phyloP scores from a whole-genome alignment of 1,140 invertebrate species.

The Vanessa tameamea region DNA sequence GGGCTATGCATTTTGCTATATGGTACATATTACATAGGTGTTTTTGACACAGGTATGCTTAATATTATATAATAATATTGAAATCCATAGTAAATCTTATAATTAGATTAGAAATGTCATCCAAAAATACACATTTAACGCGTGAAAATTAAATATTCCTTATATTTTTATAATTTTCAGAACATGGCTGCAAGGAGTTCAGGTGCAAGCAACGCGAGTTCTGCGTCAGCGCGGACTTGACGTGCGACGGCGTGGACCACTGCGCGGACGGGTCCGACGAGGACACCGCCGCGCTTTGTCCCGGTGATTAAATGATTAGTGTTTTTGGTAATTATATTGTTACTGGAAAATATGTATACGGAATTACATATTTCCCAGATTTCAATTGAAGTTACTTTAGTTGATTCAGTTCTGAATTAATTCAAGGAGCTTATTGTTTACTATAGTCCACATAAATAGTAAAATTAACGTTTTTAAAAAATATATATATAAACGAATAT shows the following conservation, averaged over 20 bases:
- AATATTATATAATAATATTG: too few species aligned
- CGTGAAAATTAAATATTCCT: too few species aligned
- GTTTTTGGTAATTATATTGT: conserved; percentile 1
- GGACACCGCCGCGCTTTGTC: conserved; percentile 88
- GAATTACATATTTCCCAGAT: not conserved
- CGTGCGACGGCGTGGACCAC: conserved; percentile 95
- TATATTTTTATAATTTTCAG: conserved; percentile 80
- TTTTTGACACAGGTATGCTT: too few species aligned
- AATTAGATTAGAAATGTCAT: too few species aligned
- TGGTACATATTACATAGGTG: too few species aligned
- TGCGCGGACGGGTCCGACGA: conserved; percentile 96
- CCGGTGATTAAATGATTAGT: conserved; percentile 81
- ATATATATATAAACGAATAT: too few species aligned
- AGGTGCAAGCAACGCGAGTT: conserved; percentile 91
- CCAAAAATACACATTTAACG: too few species aligned
- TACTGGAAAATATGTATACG: not conserved
- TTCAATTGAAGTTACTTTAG: not conserved
- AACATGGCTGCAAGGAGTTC: conserved; percentile 93
- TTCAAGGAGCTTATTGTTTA: too few species aligned
- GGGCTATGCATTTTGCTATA: too few species aligned
- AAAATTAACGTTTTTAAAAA: too few species aligned
- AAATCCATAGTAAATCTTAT: too few species aligned
- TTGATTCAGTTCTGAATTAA: not conserved
- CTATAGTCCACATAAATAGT: too few species aligned
- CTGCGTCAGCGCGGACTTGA: conserved; percentile 93